A percentile compares a stretch with the other conserved stretches of the same genome.
These are phyloP conservation scores for Camponotus floridanus DNA, from an alignment of 1,140 invertebrate genomes.

Conservation along the genomic window DNA sequence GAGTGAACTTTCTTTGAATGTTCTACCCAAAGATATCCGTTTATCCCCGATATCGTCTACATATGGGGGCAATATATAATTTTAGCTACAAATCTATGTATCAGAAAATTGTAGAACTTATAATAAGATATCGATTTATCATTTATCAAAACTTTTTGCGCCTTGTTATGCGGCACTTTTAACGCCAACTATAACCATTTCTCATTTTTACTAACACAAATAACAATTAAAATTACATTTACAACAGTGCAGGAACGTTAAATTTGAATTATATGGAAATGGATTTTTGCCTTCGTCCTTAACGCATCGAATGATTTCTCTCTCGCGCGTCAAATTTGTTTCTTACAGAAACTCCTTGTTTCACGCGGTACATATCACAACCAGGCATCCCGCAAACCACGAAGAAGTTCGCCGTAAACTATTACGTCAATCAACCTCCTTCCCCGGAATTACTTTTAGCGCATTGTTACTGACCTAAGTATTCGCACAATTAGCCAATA, in stretches of 20 bases:
- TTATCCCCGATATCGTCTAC: slow-evolving; percentile 44
- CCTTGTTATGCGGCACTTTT: background rate
- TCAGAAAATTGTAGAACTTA: background rate
- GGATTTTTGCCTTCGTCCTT: background rate
- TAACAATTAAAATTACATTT: background rate
- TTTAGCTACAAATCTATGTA: background rate
- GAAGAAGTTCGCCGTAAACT: slow-evolving; percentile 46
- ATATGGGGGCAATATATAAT: slow-evolving; percentile 28
- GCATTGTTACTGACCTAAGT: slow-evolving; percentile 32
- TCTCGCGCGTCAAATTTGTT: background rate
- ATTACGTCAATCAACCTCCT: slow-evolving; percentile 58
- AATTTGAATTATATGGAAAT: slow-evolving; percentile 1
- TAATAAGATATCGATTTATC: background rate
- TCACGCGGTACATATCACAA: slow-evolving; percentile 40
- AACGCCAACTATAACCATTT: background rate
- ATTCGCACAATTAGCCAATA: slow-evolving; percentile 19
- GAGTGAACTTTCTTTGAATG: slow-evolving; percentile 48
- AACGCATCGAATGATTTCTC: background rate
- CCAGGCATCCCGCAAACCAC: slow-evolving; percentile 15
- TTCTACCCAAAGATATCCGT: slow-evolving; percentile 53
- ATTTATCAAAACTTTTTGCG: background rate
- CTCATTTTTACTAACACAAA: background rate
- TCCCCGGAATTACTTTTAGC: slow-evolving; percentile 28
- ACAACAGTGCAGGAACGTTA: background rate
- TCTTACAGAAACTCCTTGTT: slow-evolving; percentile 18